Evolutionary conservation across 2,113 vertebrate species (phyloP).

Genomic region (Oceanodroma tethys): DNA sequence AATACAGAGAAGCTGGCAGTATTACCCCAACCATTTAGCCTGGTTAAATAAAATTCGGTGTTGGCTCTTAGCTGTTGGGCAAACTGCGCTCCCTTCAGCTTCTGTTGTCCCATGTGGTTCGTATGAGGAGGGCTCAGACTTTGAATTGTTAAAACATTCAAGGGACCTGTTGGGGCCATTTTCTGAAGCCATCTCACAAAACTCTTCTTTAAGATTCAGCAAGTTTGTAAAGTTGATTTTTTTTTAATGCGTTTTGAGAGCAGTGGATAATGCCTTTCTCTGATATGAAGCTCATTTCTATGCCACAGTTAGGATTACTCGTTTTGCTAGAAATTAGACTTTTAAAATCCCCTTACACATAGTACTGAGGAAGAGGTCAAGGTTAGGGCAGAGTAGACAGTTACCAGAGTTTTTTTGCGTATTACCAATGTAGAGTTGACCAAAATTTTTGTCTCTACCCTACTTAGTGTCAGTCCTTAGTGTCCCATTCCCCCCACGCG

Average conservation of each 20-base stretch:
- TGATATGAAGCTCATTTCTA: neutral
- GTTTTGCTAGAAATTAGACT: neutral
- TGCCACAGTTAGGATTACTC: neutral
- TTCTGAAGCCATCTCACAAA: neutral
- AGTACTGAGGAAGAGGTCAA: neutral
- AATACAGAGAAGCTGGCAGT: neutral
- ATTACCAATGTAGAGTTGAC: neutral
- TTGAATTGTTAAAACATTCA: neutral
- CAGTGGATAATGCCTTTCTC: neutral
- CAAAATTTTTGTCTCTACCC: neutral
- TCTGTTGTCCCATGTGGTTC: neutral
- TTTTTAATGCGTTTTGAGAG: neutral
- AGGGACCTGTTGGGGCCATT: neutral
- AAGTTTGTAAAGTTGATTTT: neutral
- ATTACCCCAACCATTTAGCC: neutral
- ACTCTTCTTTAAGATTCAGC: neutral
- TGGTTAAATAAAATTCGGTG: neutral
- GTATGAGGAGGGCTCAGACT: neutral
- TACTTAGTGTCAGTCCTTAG: neutral
- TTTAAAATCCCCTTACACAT: neutral
- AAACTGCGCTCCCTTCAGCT: neutral
- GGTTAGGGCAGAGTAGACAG: neutral
- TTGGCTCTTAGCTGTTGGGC: neutral
- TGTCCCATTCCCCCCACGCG: fast-evolving
- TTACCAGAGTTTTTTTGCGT: neutral